These are phyloP conservation scores for Diplazon laetatorius DNA, from an alignment of 2,888 invertebrate species.

Conservation along the genomic window DNA sequence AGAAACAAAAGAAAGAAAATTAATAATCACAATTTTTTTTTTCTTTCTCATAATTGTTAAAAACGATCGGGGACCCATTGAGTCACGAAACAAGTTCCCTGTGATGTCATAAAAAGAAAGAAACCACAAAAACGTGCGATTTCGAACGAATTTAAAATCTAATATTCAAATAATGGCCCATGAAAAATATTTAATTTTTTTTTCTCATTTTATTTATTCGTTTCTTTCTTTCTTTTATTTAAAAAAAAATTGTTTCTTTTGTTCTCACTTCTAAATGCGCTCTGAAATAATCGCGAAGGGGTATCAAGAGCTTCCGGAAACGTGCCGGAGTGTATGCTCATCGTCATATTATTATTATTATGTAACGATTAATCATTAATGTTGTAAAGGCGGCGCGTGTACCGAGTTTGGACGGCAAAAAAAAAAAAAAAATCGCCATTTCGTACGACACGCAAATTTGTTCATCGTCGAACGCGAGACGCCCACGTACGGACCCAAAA, in stretches of 20 bases:
- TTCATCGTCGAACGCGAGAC: background rate
- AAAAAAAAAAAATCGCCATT: background rate
- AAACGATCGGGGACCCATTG: no score
- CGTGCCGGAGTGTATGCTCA: background rate
- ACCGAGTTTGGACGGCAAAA: constrained; percentile 1
- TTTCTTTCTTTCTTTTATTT: no score
- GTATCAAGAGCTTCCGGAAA: constrained; percentile 12
- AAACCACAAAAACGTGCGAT: background rate
- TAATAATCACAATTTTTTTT: no score
- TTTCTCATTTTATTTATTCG: no score
- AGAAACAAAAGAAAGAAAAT: no score
- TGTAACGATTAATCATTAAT: background rate
- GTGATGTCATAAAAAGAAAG: no score
- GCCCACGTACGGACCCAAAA: background rate
- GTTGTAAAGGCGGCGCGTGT: constrained; percentile 6
- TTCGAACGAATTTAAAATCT: background rate
- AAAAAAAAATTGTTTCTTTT: no score
- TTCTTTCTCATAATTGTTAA: no score
- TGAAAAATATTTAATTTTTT: no score
- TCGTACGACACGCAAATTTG: background rate
- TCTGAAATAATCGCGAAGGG: background rate
- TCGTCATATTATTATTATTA: background rate
- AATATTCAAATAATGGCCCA: background rate
- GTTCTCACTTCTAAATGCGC: background rate
- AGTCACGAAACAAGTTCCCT: no score